Base-by-base conservation (phyloP, 2,113 vertebrate genomes). In the Dryoscopus gambensis region DNA sequence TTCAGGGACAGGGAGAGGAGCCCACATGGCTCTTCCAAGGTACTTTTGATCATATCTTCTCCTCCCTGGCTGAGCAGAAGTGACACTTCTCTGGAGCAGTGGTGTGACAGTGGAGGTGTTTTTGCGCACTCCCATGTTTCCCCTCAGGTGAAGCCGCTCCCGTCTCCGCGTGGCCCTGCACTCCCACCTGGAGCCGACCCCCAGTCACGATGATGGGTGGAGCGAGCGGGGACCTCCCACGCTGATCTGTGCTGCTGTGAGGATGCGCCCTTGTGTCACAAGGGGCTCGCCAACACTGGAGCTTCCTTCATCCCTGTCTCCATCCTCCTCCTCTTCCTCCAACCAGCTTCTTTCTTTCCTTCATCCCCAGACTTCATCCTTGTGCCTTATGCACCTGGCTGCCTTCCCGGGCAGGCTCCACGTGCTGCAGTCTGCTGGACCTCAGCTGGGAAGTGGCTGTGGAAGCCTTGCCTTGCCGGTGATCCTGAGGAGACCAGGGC, bases 211-310 rank as follows among this genome's bases (percentile, higher is more conserved):
- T 96, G 94, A 96, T 92, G 83, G 88, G 90, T 85, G 87, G 60
- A 23, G 59, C 14, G 42, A 56, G 75, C 42, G 5, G 86, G 87
- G 47, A 44, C 33, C 19, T 49, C 1, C 67, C 15, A 2, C 0
- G 23, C 15, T 11, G 57, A 68, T 67, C 2, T 6, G 33, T 82
- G 78, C 84, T 94, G 94, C 93, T 95, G 90, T 87, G 87, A 93
- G 76, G 93, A 90, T 93, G 92, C 3, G 5, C 87, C 92, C 79
- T 78, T 91, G 75, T 63, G 64, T 81, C 88, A 23, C 74, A 79
- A 76, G 93, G 84, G 70, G 55, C 67, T 96, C 64, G 13, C 64
- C 75, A 77, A 77, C 95, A 96, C 92, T 97, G 92, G 92, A 94
- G 80, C 73, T 93, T 94, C 56, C 57, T 86, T 88, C 68, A 23